Evolutionary conservation across 2,797 vertebrate species (phyloP).

Genomic region (Sylvia borin): DNA sequence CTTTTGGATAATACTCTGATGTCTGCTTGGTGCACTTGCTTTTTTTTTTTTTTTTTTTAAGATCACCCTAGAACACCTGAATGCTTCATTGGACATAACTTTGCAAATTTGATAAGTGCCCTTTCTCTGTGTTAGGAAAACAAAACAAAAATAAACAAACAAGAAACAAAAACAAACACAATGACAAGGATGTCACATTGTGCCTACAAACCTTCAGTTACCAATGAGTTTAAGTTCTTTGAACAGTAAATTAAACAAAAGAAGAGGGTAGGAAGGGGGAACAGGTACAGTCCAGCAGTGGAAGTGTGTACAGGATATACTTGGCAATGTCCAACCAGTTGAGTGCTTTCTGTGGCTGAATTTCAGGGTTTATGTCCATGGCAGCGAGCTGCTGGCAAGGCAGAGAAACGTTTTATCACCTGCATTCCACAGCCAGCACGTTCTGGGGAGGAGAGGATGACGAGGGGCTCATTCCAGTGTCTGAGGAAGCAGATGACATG

Average conservation of each 20-base stretch:
- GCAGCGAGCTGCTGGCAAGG: constrained; percentile 81
- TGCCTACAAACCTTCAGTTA: constrained; percentile 79
- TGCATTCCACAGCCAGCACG: constrained; percentile 94
- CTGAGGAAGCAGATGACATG: constrained; percentile 95
- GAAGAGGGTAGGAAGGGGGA: constrained; percentile 51
- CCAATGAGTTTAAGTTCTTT: constrained; percentile 76
- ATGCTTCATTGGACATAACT: constrained; percentile 76
- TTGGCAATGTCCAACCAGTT: constrained; percentile 82
- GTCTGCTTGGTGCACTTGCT: constrained; percentile 73
- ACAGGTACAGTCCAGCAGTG: constrained; percentile 75
- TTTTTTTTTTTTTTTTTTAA: constrained; percentile 26
- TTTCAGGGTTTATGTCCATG: constrained; percentile 80
- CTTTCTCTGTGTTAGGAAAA: constrained; percentile 74
- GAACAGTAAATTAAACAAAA: constrained; percentile 72
- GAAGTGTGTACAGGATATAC: constrained; percentile 74
- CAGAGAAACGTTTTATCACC: constrained; percentile 87
- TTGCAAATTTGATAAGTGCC: constrained; percentile 78
- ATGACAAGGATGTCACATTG: constrained; percentile 73
- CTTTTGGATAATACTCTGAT: constrained; percentile 59
- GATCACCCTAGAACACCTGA: constrained; percentile 74
- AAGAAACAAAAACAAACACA: constrained; percentile 52
- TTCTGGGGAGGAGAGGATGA: constrained; percentile 94
- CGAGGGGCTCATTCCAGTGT: constrained; percentile 95
- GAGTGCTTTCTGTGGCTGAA: constrained; percentile 86
- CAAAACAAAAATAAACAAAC: background rate